phyloP scores from a whole-genome alignment of 2,113 vertebrate genomes.

The Nycticryphes semicollaris region DNA sequence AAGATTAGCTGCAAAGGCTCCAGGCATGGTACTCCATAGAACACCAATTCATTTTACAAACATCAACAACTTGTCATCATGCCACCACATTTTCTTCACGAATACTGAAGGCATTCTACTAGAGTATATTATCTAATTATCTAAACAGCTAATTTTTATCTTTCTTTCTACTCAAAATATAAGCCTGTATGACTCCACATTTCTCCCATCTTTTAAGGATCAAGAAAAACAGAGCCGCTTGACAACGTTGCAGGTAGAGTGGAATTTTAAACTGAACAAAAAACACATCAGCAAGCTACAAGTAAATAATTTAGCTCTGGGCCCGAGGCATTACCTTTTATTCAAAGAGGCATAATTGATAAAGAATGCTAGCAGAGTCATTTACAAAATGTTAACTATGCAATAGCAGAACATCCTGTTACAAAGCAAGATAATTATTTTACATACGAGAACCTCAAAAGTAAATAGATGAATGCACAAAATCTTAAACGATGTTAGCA shows the following conservation, averaged over 20 bases:
- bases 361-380: conserved; percentile 21
- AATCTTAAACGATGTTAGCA: conserved; percentile 27
- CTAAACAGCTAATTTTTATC: neutral
- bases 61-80: neutral
- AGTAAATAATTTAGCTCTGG: conserved; percentile 60
- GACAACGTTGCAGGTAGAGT: conserved; percentile 2
- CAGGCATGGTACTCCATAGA: neutral
- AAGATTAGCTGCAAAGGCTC: neutral
- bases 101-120: neutral
- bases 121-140: neutral
- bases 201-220: neutral
- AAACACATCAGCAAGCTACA: conserved; percentile 33
- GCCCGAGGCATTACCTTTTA: conserved; percentile 56
- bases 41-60: neutral
- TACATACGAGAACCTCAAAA: conserved; percentile 49
- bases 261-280: conserved; percentile 54
- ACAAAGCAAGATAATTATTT: conserved; percentile 65
- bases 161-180: neutral
- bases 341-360: conserved; percentile 59
- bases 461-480: conserved; percentile 24
- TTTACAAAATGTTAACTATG: conserved; percentile 61
- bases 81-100: neutral
- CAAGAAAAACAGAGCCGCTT: neutral
- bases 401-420: conserved; percentile 47
- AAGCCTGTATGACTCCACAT: neutral